A percentile compares a stretch with the other conserved stretches of the same genome.
Conservation (phyloP, 2,113 vertebrate species). For the Saccopteryx bilineata region DNA sequence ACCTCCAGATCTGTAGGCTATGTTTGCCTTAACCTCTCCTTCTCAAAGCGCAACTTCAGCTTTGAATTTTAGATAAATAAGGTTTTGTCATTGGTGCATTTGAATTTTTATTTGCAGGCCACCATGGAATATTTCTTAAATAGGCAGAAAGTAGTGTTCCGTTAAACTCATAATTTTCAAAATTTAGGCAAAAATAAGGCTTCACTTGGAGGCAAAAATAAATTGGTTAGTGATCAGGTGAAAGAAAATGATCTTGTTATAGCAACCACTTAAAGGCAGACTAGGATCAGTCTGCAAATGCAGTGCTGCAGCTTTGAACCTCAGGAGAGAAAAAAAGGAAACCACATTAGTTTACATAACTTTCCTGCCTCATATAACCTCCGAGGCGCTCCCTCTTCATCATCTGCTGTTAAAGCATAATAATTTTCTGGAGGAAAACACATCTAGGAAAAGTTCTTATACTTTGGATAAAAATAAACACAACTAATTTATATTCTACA, state of each 20-base stretch:
- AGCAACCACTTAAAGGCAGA: slow-evolving; percentile 72
- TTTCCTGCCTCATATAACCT: slow-evolving; percentile 72
- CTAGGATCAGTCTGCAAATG: slow-evolving; percentile 51
- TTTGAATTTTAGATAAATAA: slow-evolving; percentile 29
- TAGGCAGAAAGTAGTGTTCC: not conserved
- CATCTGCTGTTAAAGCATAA: slow-evolving; percentile 38
- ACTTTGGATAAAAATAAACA: slow-evolving; percentile 5
- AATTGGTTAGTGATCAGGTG: slow-evolving; percentile 40
- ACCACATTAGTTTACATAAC: slow-evolving; percentile 71
- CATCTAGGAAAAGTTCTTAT: not conserved
- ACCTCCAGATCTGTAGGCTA: not conserved
- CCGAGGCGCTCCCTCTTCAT: not conserved
- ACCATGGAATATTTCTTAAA: slow-evolving; percentile 38
- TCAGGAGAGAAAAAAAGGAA: slow-evolving; percentile 61
- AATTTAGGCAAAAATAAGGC: slow-evolving; percentile 61
- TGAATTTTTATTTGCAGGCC: slow-evolving; percentile 7
- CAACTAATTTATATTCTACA: not conserved
- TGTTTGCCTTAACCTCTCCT: not conserved
- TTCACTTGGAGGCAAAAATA: slow-evolving; percentile 65
- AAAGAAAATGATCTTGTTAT: slow-evolving; percentile 65
- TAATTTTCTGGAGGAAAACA: not conserved
- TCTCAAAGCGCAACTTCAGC: not conserved
- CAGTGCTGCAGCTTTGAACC: slow-evolving; percentile 29
- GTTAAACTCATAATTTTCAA: slow-evolving; percentile 59
- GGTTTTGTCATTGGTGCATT: not conserved